Base-by-base conservation (phyloP, 2,888 invertebrate genomes). In the Polyommatus iphigenia region DNA sequence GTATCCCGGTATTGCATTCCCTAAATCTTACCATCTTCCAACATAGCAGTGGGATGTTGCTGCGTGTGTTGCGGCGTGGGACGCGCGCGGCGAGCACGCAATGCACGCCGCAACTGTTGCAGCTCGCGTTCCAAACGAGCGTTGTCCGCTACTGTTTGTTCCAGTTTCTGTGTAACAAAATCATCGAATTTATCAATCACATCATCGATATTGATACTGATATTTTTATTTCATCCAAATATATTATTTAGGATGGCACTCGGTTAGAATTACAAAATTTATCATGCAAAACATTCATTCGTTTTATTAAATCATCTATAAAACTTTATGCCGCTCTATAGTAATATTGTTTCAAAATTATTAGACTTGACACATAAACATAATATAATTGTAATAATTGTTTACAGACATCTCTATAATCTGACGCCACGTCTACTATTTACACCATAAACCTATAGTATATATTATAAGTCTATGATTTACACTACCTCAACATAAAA, bases 81-180 rank as follows among this genome's bases (percentile, higher is more conserved):
- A 88, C 89, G 76, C 88, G 90, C 24, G 54, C 96, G 95, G 4
- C 96, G 95, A 6, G 96, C 96, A 83, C 97, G 97, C 77, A 98
- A 90, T 87, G 98, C 98, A 83, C 98, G 97, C 10, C 98, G 95
- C 78, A 98, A 89, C 36, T 98, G 96, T 77, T 98, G 95, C 82
- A 98, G 92, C 87, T 98, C 98, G 80, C 98, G 97, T 89, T 98
- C 98, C 80, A 98, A 90, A 1, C 97, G 96, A 8, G 98, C 97
- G 87, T 98, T 98, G 83, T 98, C 98, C 2, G 98, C 97, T 24
- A 98, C 98, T 0, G 98, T 98, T 90, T 98, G 98, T 91, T 98
- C 98, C 82, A 98, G 92, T 96, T 97, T 97, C 96, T 97, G 87
- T 67, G 73, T 54, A 54, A 46, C 3, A 46, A 50, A 13, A 54